These are phyloP conservation scores for Catocala fraxini DNA, from an alignment of 2,888 invertebrate genomes.

Conservation along the genomic window DNA sequence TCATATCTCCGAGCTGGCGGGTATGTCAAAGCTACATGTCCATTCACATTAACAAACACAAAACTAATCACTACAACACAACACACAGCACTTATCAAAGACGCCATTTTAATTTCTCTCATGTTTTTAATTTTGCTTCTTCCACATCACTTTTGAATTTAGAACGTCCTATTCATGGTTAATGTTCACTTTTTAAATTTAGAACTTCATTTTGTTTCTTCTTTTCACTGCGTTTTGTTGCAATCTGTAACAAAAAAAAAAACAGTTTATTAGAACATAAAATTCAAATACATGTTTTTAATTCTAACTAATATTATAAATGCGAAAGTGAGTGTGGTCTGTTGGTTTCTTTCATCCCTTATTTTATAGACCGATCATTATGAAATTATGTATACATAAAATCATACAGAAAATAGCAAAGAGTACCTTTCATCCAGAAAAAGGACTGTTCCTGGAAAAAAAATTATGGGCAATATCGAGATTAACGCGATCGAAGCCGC, in stretches of 20 bases:
- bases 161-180: slow-evolving; percentile 51
- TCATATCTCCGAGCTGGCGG: slow-evolving; percentile 96
- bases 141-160: slow-evolving; percentile 45
- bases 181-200: slow-evolving; percentile 20
- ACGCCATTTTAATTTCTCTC: slow-evolving; percentile 63
- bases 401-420: too few relatives aligned
- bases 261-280: background rate
- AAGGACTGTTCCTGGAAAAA: too few relatives aligned
- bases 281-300: too few relatives aligned
- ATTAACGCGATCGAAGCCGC: too few relatives aligned
- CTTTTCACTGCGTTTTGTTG: slow-evolving; percentile 8
- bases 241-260: slow-evolving; percentile 45
- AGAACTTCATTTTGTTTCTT: slow-evolving; percentile 27
- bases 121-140: slow-evolving; percentile 32
- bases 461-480: too few relatives aligned
- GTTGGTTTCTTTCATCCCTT: too few relatives aligned
- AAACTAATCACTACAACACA: slow-evolving; percentile 63
- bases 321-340: too few relatives aligned
- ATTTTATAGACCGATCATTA: too few relatives aligned
- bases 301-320: too few relatives aligned
- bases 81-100: slow-evolving; percentile 59
- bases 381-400: too few relatives aligned
- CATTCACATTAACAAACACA: slow-evolving; percentile 62
- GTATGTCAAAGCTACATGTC: slow-evolving; percentile 95
- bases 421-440: too few relatives aligned